Conservation (phyloP, 2,113 vertebrate species). For the Turnix velox region DNA sequence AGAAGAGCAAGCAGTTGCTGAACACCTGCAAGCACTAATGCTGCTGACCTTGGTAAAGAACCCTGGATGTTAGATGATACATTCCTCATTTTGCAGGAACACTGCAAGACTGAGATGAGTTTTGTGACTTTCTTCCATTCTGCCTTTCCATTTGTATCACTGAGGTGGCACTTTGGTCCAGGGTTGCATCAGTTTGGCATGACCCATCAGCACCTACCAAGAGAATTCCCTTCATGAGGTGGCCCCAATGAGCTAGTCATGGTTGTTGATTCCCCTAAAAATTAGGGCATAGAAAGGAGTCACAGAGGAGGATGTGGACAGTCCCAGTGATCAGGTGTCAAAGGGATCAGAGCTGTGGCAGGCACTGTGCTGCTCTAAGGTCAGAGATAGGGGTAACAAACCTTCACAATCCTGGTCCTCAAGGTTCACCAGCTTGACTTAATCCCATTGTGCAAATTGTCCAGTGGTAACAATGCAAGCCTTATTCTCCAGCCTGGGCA, state of each 20-base stretch:
- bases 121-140: background rate
- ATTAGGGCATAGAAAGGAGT: background rate
- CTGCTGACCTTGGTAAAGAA: background rate
- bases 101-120: background rate
- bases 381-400: background rate
- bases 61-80: background rate
- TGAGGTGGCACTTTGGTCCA: background rate
- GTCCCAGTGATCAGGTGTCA: fast-evolving
- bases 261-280: fast-evolving
- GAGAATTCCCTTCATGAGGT: background rate
- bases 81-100: background rate
- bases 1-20: background rate
- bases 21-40: fast-evolving
- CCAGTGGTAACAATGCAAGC: background rate
- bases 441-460: background rate
- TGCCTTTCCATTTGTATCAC: fast-evolving
- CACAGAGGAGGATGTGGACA: background rate
- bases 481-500: background rate
- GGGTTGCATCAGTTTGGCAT: fast-evolving
- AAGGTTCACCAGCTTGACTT: background rate
- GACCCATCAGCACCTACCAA: background rate
- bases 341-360: background rate
- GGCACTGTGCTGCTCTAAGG: fast-evolving
- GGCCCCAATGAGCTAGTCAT: background rate
- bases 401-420: background rate